phyloP scores from a whole-genome alignment of 2,113 vertebrate species.

The Scartelaos histophorus region DNA sequence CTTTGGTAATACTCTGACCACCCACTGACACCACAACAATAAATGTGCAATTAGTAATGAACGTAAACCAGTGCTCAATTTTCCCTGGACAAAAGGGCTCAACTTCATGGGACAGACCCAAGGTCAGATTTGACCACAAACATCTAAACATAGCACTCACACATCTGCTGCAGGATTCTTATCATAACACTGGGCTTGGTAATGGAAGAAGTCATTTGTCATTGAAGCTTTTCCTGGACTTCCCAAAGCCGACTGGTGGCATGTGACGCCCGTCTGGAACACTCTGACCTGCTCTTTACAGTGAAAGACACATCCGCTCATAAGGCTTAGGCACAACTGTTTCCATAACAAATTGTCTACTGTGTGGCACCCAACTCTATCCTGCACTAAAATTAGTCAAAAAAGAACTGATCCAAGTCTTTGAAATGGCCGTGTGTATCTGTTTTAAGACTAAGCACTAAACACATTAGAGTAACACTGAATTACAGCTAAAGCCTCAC shows the following conservation, averaged over 20 bases:
- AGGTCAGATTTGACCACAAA: slow-evolving; percentile 25
- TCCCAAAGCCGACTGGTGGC: slow-evolving; percentile 15
- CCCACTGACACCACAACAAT: neutral
- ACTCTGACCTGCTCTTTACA: neutral
- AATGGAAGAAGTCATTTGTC: slow-evolving; percentile 31
- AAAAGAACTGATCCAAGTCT: neutral
- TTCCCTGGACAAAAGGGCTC: neutral
- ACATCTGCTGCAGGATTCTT: slow-evolving; percentile 19
- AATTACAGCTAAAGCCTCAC: too few relatives aligned
- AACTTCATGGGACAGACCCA: neutral
- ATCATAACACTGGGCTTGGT: slow-evolving; percentile 30
- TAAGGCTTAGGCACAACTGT: neutral
- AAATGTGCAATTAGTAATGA: neutral
- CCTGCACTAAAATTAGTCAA: neutral
- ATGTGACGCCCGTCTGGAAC: neutral
- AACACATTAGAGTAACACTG: too few relatives aligned
- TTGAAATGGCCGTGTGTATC: too few relatives aligned
- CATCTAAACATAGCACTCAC: slow-evolving; percentile 14
- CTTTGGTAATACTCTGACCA: neutral
- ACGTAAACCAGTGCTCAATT: neutral
- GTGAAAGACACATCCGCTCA: slow-evolving; percentile 1
- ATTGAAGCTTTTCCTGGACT: slow-evolving; percentile 23
- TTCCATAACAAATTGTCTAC: neutral
- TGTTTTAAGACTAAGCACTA: too few relatives aligned
- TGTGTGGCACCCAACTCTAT: neutral